Conservation (phyloP, 2,797 vertebrate species). For the Psittacula derbiana region DNA sequence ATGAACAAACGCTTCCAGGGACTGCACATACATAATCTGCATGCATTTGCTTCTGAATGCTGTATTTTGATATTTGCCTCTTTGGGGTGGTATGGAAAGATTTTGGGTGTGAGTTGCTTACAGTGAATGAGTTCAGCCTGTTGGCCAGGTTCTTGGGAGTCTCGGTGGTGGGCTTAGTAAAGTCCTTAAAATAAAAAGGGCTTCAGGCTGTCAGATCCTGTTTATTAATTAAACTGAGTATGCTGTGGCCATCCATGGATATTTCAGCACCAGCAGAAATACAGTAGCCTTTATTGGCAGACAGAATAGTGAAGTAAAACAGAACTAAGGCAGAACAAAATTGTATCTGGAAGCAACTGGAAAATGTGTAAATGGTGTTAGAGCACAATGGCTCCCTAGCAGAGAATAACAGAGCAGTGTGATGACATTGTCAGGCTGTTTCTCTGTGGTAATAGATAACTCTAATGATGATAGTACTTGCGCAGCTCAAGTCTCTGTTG, state of each 20-base stretch:
- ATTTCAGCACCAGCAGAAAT: background rate
- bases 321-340: background rate
- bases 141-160: background rate
- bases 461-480: background rate
- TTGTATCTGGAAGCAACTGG: background rate
- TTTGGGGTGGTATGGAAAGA: background rate
- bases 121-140: background rate
- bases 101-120: background rate
- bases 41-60: background rate
- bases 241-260: background rate
- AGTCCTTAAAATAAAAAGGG: background rate
- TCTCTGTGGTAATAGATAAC: background rate
- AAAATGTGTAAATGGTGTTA: background rate
- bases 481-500: background rate
- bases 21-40: accelerated
- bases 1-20: background rate
- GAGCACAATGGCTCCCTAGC: background rate
- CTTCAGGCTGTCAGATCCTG: background rate
- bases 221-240: background rate
- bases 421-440: background rate
- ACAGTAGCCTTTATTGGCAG: background rate
- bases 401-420: background rate
- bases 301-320: background rate
- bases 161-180: background rate
- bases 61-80: background rate